Evolutionary conservation across 1,140 invertebrate species (phyloP), one percentile per base, ranked within the genome.

Genomic region (Trachelipus rathkii): DNA sequence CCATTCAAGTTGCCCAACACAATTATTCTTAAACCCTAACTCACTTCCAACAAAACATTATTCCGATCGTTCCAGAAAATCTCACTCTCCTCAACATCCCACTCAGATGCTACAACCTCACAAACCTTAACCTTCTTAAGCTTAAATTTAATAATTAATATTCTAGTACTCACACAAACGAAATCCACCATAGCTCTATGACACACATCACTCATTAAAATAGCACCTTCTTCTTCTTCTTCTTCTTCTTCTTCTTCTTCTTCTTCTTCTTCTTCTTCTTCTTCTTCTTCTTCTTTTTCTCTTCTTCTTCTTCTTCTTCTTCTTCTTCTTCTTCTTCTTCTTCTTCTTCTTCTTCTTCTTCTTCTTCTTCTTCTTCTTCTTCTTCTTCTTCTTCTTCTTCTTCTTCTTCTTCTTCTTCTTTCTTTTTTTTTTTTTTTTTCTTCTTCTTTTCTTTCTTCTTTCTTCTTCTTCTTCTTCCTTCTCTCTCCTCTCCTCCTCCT

Each of bases 371-470:
- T 53, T n/a, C n/a, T 53, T n/a, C 50, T 53, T n/a, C 50, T 53
- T n/a, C 50, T n/a, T n/a, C 50, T 53, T n/a, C 50, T 53, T n/a
- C 50, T n/a, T n/a, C 50, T 53, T n/a, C 50, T 53, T n/a, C n/a
- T 53, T n/a, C 50, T 53, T n/a, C 50, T 53, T n/a, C 50, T 53
- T n/a, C 50, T 53, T n/a, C 50, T 10, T n/a, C n/a, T n/a, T n/a
- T 53, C 50, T 53, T n/a, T n/a, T 53, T n/a, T 53, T 53, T 53
- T n/a, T 53, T 53, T 53, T 53, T n/a, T n/a, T 53, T n/a, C 50
- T 53, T n/a, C n/a, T 53, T n/a, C 50, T 53, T n/a, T n/a, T 53
- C 50, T n/a, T 53, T n/a, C 50, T 53, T n/a, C 50, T 53, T n/a
- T 53, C n/a, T n/a, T n/a, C n/a, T 53, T n/a, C 50, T 53, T n/a